Evolutionary conservation across 1,140 invertebrate species (phyloP), one percentile per base, ranked within the genome.

Genomic region (Gonatopus flavifemur): DNA sequence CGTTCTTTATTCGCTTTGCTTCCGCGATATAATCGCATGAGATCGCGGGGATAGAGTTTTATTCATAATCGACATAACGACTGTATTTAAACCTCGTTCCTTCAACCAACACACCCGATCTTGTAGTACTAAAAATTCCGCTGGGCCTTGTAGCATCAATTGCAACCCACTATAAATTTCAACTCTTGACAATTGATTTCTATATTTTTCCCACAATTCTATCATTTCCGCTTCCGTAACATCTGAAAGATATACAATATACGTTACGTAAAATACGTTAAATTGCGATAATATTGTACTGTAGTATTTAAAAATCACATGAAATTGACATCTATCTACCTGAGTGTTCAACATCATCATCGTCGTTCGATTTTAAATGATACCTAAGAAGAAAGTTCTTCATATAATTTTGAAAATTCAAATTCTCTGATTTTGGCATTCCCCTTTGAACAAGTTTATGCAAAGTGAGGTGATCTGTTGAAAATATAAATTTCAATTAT

Each of bases 391-490:
- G 56, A 0, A 62, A 67, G 51, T 83, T 77, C 47, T 70, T 64
- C 18, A 82, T 48, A 55, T 85, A 86, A 42, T 53, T 66, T 57
- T 80, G 64, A 50, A 84, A 83, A 55, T 78, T 64, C 7, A 64
- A 66, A 25, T 78, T 69, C 25, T 80, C 70, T 3, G 72, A 70
- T 56, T 79, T 81, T 31, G 79, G 77, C 48, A 78, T 79, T 4
- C 80, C 80, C 80, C 85, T 86, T 43, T 78, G 66, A 65, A 81
- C 80, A 39, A 74, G 70, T 62, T 85, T 82, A 56, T 73, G 77
- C 28, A 86, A 57, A 47, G 52, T 54, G 43, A 74, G 79, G 51
- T 77, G 75, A 68, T 81, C 84, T 86, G 69, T 30, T 19, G 37
- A 39, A 12, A 50, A 46, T 25, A 33, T n/a, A 28, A 53, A 45